phyloP scores from a whole-genome alignment of 1,140 invertebrate genomes.

The Bicyclus anynana region DNA sequence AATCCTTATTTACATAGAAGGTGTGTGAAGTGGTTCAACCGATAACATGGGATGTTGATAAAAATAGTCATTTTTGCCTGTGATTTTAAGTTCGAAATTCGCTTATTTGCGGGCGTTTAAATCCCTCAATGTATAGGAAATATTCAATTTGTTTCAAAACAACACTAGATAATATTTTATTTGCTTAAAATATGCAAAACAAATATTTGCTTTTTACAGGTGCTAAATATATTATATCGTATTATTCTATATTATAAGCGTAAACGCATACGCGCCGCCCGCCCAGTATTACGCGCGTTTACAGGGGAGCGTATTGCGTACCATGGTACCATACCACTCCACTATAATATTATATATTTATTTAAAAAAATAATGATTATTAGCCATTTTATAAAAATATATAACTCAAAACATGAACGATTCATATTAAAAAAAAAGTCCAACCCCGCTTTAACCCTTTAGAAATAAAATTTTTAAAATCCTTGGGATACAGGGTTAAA shows the following conservation, averaged over 20 bases:
- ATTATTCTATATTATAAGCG: slow-evolving; percentile 3
- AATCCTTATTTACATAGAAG: slow-evolving; percentile 69
- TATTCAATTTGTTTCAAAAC: slow-evolving; percentile 1
- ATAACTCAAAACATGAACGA: no score
- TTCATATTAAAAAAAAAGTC: no score
- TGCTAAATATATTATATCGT: neutral
- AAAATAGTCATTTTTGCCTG: slow-evolving; percentile 49
- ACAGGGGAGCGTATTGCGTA: no score
- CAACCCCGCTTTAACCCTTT: no score
- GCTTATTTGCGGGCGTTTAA: neutral
- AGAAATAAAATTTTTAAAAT: no score
- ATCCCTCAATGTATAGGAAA: neutral
- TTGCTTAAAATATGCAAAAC: neutral
- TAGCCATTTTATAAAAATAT: no score
- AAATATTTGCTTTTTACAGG: slow-evolving; percentile 1
- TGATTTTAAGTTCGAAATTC: slow-evolving; percentile 37
- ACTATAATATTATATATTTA: no score
- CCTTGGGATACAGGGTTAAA: no score
- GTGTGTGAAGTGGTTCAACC: slow-evolving; percentile 57
- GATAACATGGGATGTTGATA: slow-evolving; percentile 56
- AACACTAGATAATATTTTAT: neutral
- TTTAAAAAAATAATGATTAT: no score
- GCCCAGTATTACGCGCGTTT: neutral
- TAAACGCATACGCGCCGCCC: neutral
- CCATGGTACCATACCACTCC: no score